These are phyloP conservation scores for Lepidocyrtinus sp. DNA, from an alignment of 2,888 invertebrate genomes.

Conservation along the genomic window DNA sequence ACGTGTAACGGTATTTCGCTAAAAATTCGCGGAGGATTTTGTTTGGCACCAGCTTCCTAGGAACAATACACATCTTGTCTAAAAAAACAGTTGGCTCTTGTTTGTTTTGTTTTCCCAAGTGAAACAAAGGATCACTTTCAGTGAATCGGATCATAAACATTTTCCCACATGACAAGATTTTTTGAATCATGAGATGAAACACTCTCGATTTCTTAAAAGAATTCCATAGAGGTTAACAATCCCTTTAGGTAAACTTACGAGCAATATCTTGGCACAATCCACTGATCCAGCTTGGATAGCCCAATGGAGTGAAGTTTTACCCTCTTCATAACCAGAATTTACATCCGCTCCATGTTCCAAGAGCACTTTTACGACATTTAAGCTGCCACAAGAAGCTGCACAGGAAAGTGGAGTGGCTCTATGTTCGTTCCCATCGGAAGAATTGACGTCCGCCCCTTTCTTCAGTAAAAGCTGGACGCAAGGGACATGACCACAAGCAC, in stretches of 20 bases:
- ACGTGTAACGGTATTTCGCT: constrained; percentile 86
- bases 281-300: constrained; percentile 85
- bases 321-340: constrained; percentile 73
- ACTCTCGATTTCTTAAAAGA: too few relatives aligned
- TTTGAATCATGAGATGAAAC: neutral
- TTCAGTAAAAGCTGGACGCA: constrained; percentile 58
- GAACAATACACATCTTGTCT: neutral
- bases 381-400: constrained; percentile 75
- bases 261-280: constrained; percentile 82
- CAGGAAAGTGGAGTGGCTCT: constrained; percentile 66
- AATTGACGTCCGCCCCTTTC: constrained; percentile 64
- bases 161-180: neutral
- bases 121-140: neutral
- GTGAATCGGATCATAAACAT: neutral
- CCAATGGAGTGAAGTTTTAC: constrained; percentile 76
- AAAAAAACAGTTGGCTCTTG: neutral
- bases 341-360: constrained; percentile 81
- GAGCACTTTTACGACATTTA: constrained; percentile 81
- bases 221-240: neutral
- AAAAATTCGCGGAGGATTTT: constrained; percentile 75
- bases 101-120: neutral
- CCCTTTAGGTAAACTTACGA: constrained; percentile 71
- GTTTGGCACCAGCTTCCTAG: constrained; percentile 82
- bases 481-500: constrained; percentile 64
- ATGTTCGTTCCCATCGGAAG: constrained; percentile 58